A percentile compares a stretch with the other conserved stretches of the same genome.
Evolutionary conservation across 2,888 invertebrate species (phyloP).

Genomic region (Xestobium rufovillosum): DNA sequence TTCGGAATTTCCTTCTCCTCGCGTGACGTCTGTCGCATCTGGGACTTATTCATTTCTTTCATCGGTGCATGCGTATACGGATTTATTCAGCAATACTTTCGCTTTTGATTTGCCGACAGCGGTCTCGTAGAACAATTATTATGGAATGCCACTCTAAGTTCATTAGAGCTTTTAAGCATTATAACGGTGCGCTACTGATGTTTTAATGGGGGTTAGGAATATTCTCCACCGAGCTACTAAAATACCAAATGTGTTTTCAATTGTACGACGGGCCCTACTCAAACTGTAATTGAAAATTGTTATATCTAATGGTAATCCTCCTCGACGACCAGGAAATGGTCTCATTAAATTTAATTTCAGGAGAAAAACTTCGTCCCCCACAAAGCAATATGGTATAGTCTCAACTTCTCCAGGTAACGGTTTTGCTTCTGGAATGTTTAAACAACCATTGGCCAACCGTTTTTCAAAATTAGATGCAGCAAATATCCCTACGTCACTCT

Average conservation of each 20-base stretch:
- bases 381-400: conserved; percentile 24
- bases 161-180: too few relatives aligned
- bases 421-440: conserved; percentile 12
- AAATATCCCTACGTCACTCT: conserved; percentile 16
- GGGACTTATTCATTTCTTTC: too few relatives aligned
- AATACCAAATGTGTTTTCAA: conserved; percentile 30
- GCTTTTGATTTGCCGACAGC: too few relatives aligned
- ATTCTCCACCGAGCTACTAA: too few relatives aligned
- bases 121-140: too few relatives aligned
- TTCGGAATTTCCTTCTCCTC: too few relatives aligned
- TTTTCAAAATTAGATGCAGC: conserved; percentile 14
- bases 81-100: too few relatives aligned
- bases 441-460: conserved; percentile 8
- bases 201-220: too few relatives aligned
- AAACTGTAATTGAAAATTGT: conserved; percentile 32
- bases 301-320: conserved; percentile 26
- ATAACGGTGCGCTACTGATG: too few relatives aligned
- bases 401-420: conserved; percentile 18
- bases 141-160: too few relatives aligned
- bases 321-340: conserved; percentile 28
- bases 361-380: conserved; percentile 29
- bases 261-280: conserved; percentile 30
- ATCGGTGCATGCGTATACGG: too few relatives aligned
- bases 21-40: too few relatives aligned
- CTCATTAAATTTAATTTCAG: conserved; percentile 25